Evolutionary conservation across 2,797 vertebrate species (phyloP), one percentile per base, ranked within the genome.

Genomic region (Tarsius wallacei): DNA sequence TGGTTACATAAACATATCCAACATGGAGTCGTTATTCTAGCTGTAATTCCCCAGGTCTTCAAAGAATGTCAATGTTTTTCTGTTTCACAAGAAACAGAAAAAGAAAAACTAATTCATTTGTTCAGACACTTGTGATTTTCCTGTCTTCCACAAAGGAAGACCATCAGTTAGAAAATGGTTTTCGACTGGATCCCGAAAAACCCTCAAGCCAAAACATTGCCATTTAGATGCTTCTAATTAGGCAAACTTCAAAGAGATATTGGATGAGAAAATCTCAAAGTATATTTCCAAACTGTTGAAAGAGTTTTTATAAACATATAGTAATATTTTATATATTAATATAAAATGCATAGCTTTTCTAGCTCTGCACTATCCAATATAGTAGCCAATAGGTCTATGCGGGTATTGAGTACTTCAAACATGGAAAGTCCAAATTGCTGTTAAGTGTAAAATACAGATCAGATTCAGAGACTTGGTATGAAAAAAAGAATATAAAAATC

Each of bases 161-260:
- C 21, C 68, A 78, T 59, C n/a, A 90, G 55, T 81, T 33, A 84
- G 49, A 85, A 95, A 88, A 64, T 71, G 8, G 7, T 59, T 87
- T 94, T 87, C 77, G 31, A 63, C 66, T 80, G 42, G 19, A 84
- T 64, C 26, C 55, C 59, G 66, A 87, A 91, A 88, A 93, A 36
- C 1, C 70, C 64, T 92, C 66, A 86, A 95, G 63, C 61, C 77
- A 90, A 96, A 96, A 87, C 22, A 55, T 24, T 66, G 2, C 66
- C 70, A 59, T 28, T 80, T 83, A 74, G 57, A 95, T 74, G 51
- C 47, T 66, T 63, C 91, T 96, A 96, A 96, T 91, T 91, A 89
- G 71, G 31, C 64, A 86, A 93, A 86, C 64, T 93, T 88, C 74
- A 90, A 94, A 97, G 80, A 87, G 31, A 51, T 76, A 90, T 10